Base-by-base conservation (phyloP, 2,113 vertebrate species). In the Apeltes quadracus region DNA sequence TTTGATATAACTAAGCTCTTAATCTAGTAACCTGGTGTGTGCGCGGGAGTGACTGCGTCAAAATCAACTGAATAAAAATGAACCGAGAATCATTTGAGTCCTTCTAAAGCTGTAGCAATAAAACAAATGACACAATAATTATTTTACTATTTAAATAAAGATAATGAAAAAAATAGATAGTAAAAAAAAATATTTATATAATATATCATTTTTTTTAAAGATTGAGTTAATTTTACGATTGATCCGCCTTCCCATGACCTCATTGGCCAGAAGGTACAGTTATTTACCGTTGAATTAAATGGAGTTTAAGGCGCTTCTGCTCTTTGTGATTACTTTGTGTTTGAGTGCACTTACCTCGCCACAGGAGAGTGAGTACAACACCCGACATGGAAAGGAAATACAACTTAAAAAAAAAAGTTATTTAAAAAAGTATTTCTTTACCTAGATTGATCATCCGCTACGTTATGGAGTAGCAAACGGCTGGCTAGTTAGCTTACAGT, bases 231-330 rank as follows among this genome's bases (percentile, higher is more conserved):
- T 61, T 39, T 65, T 0, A 57, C 18, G 11, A 36, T 61, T 38
- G 29, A 61, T 13, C 39, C 32, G 71, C 29, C 29, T 59, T 15
- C 50, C 16, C 0, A 1, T 82, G 75, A 81, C 71, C 77, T 81
- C 85, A 81, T 2, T 23, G 1, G 0, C 18, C 9, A 9, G 15
- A 66, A 46, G 20, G 1, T 63, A 32, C 6, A 34, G 39, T 13
- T 14, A 41, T 14, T 34, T 34, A 34, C 32, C 29, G 29, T 57
- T 29, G 71, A 62, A 43, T 7, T 2, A 59, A 20, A 82, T 84
- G 81, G 64, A 61, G 39, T 38, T 67, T 0, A 79, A 64, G 27
- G 5, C 1, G 10, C 0, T 38, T 7, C 1, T 86, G 22, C 27
- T 79, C 43, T 22, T 46, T 29, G 20, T 61, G 41, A 51, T n/a